Evolutionary conservation across 37 sponge, comb jelly and placozoan genomes (phyloP).

Genomic region (Aphrocallistes beatrix): DNA sequence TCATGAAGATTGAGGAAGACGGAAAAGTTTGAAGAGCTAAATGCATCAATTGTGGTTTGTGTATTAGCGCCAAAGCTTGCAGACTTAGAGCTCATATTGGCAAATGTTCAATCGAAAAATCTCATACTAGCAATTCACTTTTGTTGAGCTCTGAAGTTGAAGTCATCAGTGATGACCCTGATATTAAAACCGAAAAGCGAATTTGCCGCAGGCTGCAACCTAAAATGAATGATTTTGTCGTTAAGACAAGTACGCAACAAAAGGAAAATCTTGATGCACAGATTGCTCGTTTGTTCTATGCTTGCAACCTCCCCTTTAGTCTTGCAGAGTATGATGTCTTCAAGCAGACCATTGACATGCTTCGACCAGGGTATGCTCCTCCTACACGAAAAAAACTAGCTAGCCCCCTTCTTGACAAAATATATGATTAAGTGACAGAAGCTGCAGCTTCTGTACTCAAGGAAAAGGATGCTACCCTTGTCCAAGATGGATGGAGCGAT

Average conservation of each 20-base stretch:
- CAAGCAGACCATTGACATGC: background rate
- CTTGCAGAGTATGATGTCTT: background rate
- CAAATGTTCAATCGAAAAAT: background rate
- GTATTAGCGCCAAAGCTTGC: background rate
- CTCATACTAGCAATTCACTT: background rate
- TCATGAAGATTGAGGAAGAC: background rate
- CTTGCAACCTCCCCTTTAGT: background rate
- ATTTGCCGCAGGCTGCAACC: background rate
- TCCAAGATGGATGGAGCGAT: background rate
- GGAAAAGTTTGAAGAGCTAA: background rate
- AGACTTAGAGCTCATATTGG: background rate
- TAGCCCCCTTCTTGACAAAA: background rate
- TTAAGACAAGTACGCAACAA: background rate
- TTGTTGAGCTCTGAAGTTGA: background rate
- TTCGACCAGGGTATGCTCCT: background rate
- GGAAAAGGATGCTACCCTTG: background rate
- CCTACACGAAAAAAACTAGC: background rate
- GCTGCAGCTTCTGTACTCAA: background rate
- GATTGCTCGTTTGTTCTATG: background rate
- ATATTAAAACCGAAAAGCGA: background rate
- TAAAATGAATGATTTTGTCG: background rate
- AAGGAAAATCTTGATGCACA: background rate
- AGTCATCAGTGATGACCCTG: background rate
- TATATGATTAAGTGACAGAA: background rate
- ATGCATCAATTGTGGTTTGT: background rate